Evolutionary conservation across 2,113 vertebrate species (phyloP).

Genomic region (Gadus chalcogrammus): DNA sequence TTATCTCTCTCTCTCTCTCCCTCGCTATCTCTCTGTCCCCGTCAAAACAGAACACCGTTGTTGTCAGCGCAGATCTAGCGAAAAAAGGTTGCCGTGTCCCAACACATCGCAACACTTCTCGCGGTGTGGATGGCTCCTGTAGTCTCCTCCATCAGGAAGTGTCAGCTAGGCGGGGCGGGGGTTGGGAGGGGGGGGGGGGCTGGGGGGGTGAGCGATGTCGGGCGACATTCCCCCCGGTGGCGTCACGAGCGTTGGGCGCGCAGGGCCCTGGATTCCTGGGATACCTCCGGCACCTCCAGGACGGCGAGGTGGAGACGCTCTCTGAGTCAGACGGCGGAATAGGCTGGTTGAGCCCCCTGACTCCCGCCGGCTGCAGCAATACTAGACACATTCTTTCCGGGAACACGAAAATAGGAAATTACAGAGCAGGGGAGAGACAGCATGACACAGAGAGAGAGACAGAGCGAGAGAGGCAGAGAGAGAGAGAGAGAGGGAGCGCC

Average conservation of each 20-base stretch:
- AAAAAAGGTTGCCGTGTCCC: too few species aligned
- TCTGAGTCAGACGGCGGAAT: conserved; percentile 65
- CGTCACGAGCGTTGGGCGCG: conserved; percentile 44
- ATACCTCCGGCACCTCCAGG: conserved; percentile 60
- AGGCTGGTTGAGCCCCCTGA: conserved; percentile 53
- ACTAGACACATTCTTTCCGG: conserved; percentile 68
- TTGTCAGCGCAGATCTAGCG: too few species aligned
- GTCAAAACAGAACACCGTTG: too few species aligned
- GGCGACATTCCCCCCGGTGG: conserved; percentile 58
- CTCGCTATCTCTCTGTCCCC: too few species aligned
- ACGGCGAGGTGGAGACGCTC: conserved; percentile 20
- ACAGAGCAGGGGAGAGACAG: conserved; percentile 67
- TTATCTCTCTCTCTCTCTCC: too few species aligned
- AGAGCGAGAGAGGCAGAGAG: conserved; percentile 1
- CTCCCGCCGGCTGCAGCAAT: conserved; percentile 52
- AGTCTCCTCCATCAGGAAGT: background rate
- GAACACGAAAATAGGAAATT: conserved; percentile 68
- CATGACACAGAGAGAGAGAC: conserved; percentile 46
- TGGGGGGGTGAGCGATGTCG: background rate
- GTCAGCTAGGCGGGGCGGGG: background rate
- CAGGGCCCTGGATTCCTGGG: conserved; percentile 58
- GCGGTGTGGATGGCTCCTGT: too few species aligned
- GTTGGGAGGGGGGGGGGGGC: background rate
- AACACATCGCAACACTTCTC: too few species aligned
- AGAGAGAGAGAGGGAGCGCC: conserved; percentile 40